Percentiles rank a stretch among this genome's conserved stretches.
These are phyloP conservation scores for Melanotaenia duboulayi DNA, from an alignment of 2,113 vertebrate species.

Conservation along the genomic window DNA sequence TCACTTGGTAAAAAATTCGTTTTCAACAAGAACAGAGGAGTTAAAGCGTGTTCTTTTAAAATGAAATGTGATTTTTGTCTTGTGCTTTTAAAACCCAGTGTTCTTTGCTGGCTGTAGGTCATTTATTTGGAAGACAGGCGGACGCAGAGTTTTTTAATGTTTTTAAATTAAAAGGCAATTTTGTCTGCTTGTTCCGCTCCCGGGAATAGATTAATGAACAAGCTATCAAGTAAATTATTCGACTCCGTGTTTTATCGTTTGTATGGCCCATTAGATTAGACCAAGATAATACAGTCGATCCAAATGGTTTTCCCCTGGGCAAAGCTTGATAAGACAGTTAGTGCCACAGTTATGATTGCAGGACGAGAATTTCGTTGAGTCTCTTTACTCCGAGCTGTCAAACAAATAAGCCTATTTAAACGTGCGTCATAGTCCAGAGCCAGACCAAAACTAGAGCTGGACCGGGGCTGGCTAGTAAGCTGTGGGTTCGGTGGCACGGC, in stretches of 20 bases:
- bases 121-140: constrained; percentile 6
- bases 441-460: constrained; percentile 26
- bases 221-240: constrained; percentile 54
- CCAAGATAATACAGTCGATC: constrained; percentile 44
- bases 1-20: constrained; percentile 11
- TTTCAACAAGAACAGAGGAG: too few species aligned
- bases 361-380: constrained; percentile 2
- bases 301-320: constrained; percentile 43
- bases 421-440: not conserved
- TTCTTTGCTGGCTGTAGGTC: not conserved
- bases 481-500: constrained; percentile 27
- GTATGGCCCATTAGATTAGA: constrained; percentile 59
- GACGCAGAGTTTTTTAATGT: constrained; percentile 33
- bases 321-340: constrained; percentile 34
- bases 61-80: not conserved
- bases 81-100: constrained; percentile 8
- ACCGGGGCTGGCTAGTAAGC: constrained; percentile 17
- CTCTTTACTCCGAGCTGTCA: constrained; percentile 16
- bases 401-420: constrained; percentile 28
- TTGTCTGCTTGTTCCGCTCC: constrained; percentile 15
- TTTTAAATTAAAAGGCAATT: constrained; percentile 6
- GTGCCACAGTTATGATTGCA: constrained; percentile 30
- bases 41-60: not conserved
- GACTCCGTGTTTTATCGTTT: constrained; percentile 49
- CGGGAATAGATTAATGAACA: constrained; percentile 60